A percentile compares a stretch with the other conserved stretches of the same genome.
Conservation (phyloP, 2,797 vertebrate species). For the Odontamblyopus rebecca region DNA sequence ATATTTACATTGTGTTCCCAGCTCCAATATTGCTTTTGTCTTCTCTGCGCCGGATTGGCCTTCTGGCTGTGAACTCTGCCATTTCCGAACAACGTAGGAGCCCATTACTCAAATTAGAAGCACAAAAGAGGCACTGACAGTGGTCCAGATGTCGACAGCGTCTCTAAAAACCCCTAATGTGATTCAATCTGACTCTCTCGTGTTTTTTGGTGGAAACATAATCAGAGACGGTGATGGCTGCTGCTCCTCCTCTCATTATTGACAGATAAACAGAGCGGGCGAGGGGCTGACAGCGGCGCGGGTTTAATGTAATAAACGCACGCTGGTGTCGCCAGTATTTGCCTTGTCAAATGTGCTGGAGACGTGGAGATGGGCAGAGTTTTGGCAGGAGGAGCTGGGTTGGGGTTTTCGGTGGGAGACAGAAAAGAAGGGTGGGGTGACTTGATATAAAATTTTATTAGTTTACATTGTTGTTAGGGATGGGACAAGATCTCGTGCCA, state of each 20-base stretch:
- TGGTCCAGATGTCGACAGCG: constrained; percentile 71
- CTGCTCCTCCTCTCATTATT: constrained; percentile 58
- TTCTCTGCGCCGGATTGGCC: constrained; percentile 32
- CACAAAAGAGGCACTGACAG: constrained; percentile 55
- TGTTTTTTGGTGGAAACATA: constrained; percentile 55
- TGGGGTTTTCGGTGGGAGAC: too few species aligned
- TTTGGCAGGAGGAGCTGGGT: background rate
- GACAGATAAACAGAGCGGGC: constrained; percentile 56
- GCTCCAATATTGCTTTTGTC: constrained; percentile 33
- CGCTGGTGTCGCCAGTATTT: constrained; percentile 40
- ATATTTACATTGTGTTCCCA: constrained; percentile 38
- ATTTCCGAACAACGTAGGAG: constrained; percentile 48
- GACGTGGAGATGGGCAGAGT: constrained; percentile 10
- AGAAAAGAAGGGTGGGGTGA: background rate
- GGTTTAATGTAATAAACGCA: constrained; percentile 42
- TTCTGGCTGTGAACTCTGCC: constrained; percentile 38
- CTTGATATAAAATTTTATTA: background rate
- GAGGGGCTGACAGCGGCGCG: constrained; percentile 52
- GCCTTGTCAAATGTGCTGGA: constrained; percentile 29
- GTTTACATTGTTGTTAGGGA: too few species aligned
- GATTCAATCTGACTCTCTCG: constrained; percentile 61
- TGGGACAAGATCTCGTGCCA: background rate
- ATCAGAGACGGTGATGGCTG: constrained; percentile 54
- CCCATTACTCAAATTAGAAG: constrained; percentile 76
- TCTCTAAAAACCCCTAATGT: constrained; percentile 66